phyloP scores from a whole-genome alignment of 2,797 vertebrate genomes.

The Hippopotamyrus pictus region DNA sequence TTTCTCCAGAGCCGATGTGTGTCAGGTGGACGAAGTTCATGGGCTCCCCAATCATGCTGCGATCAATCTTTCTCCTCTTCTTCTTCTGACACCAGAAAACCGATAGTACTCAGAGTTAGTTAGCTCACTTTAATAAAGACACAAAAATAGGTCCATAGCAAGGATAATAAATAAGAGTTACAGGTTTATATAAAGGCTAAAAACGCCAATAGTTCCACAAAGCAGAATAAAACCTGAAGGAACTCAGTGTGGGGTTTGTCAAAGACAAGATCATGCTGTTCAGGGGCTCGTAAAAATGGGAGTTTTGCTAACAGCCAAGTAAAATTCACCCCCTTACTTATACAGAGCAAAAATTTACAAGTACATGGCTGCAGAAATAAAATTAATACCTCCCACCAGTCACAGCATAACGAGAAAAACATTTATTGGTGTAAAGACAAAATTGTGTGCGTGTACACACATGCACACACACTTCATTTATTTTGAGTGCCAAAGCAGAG shows the following conservation, averaged over 20 bases:
- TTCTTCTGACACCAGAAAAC: constrained; percentile 56
- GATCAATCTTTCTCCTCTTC: constrained; percentile 69
- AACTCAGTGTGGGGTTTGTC: too few relatives aligned
- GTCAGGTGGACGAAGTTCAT: constrained; percentile 79
- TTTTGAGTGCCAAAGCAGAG: background rate
- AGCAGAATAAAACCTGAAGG: too few relatives aligned
- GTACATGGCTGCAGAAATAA: background rate
- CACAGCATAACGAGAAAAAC: background rate
- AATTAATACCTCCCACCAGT: background rate
- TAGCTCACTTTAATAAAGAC: too few relatives aligned
- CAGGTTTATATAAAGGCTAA: too few relatives aligned
- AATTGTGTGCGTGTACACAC: too few relatives aligned
- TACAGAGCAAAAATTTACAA: background rate
- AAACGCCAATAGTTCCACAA: too few relatives aligned
- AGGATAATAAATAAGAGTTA: too few relatives aligned
- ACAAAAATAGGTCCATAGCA: too few relatives aligned
- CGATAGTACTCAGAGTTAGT: background rate
- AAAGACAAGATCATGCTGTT: too few relatives aligned
- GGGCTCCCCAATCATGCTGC: constrained; percentile 76
- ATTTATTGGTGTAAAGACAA: background rate
- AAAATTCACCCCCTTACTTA: background rate
- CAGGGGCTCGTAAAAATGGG: too few relatives aligned
- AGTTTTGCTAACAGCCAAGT: background rate
- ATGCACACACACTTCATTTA: background rate
- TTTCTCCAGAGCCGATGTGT: constrained; percentile 74